phyloP scores from a whole-genome alignment of 2,113 vertebrate genomes.

The Semnornis frantzii region DNA sequence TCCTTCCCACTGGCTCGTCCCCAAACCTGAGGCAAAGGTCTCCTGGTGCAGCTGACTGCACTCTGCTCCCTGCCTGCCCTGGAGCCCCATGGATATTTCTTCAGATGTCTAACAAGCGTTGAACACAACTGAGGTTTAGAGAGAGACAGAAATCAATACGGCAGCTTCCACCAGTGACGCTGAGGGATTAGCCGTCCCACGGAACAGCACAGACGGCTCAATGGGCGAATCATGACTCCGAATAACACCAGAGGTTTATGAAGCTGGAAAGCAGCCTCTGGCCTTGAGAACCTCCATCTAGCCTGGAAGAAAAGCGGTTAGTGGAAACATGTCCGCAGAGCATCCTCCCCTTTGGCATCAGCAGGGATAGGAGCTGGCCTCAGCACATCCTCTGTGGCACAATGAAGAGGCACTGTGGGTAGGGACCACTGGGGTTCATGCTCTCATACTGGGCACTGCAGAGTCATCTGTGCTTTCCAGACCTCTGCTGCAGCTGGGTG shows the following conservation, averaged over 20 bases:
- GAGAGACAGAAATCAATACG: constrained; percentile 86
- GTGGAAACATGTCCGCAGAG: constrained; percentile 1
- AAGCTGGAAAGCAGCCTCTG: constrained; percentile 71
- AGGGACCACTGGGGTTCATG: neutral
- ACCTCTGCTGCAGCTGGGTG: fast-evolving
- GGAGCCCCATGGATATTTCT: constrained; percentile 77
- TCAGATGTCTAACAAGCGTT: constrained; percentile 82
- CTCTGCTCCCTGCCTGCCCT: constrained; percentile 69
- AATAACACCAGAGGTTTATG: constrained; percentile 82
- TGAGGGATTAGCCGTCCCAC: constrained; percentile 83
- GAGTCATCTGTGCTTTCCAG: fast-evolving
- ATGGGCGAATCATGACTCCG: constrained; percentile 81
- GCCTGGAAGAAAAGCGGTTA: constrained; percentile 30
- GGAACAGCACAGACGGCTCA: constrained; percentile 75
- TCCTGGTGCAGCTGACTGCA: constrained; percentile 58
- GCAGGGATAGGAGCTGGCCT: constrained; percentile 42
- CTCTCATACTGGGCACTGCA: fast-evolving
- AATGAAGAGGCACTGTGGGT: neutral
- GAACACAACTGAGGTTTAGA: constrained; percentile 82
- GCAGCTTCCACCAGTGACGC: constrained; percentile 79
- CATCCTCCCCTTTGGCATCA: constrained; percentile 16
- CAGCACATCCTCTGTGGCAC: neutral
- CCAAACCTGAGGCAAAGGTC: constrained; percentile 31
- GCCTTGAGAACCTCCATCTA: constrained; percentile 71
- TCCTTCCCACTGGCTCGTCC: constrained; percentile 12